These are phyloP conservation scores for Steatornis caripensis DNA, from an alignment of 2,113 vertebrate genomes.

Conservation along the genomic window DNA sequence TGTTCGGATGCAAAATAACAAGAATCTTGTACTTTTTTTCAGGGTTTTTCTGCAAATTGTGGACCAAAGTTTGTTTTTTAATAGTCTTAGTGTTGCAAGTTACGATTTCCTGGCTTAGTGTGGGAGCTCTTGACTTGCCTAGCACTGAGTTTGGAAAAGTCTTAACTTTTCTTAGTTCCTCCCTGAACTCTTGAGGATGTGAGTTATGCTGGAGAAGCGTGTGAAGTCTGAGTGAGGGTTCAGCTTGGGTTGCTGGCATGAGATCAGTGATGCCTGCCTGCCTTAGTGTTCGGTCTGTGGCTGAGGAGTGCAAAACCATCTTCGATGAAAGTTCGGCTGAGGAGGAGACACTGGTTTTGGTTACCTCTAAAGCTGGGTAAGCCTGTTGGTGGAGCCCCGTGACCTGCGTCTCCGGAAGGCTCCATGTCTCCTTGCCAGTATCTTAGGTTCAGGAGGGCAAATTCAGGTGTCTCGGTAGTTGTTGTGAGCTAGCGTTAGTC, in stretches of 20 bases:
- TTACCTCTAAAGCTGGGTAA: not conserved
- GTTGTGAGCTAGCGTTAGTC: not conserved
- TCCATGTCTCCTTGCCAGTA: not conserved
- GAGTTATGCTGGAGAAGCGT: constrained; percentile 41
- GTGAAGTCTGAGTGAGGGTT: constrained; percentile 3
- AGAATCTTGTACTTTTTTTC: constrained; percentile 63
- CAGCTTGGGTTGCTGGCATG: not conserved
- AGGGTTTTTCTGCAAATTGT: constrained; percentile 75
- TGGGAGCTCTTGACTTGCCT: constrained; percentile 46
- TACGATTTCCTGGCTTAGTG: constrained; percentile 11
- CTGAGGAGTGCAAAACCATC: not conserved
- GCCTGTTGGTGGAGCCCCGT: not conserved
- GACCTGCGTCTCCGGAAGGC: not conserved
- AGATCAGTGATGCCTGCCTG: not conserved
- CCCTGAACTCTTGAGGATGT: constrained; percentile 24
- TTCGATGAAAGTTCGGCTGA: not conserved
- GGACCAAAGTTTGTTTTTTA: constrained; percentile 78
- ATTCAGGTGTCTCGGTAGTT: not conserved
- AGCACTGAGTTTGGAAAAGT: constrained; percentile 50
- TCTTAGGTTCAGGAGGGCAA: not conserved
- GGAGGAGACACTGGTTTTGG: not conserved
- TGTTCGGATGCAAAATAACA: constrained; percentile 59
- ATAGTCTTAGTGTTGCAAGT: constrained; percentile 62
- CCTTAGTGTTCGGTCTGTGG: not conserved
- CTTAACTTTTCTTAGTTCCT: constrained; percentile 51